A percentile compares a stretch with the other conserved stretches of the same genome.
Evolutionary conservation across 1,140 invertebrate genomes (phyloP).

Genomic region (Kradibia gibbosae): DNA sequence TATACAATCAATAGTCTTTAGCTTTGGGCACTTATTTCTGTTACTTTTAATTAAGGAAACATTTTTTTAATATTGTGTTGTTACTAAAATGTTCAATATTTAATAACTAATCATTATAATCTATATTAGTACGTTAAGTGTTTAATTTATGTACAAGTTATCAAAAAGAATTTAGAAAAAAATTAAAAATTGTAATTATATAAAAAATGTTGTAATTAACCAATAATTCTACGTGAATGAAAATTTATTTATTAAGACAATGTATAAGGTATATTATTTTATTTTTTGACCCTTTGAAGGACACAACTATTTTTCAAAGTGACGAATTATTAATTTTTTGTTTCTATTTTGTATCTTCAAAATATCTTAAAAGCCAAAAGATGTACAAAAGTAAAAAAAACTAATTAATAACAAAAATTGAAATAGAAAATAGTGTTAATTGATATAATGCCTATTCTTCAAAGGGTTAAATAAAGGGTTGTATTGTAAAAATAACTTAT

Average conservation of each 20-base stretch:
- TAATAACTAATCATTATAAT: background rate
- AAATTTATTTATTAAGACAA: background rate
- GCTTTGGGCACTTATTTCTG: conserved; percentile 25
- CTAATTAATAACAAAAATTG: background rate
- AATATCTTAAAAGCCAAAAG: background rate
- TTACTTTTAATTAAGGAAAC: background rate
- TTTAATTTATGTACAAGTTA: background rate
- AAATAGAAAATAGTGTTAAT: background rate
- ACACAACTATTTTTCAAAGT: background rate
- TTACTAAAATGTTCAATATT: background rate
- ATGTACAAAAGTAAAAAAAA: background rate
- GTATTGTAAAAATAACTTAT: conserved; percentile 42
- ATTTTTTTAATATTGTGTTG: conserved; percentile 4
- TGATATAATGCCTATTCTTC: background rate
- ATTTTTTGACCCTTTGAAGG: conserved; percentile 1
- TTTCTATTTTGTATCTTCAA: background rate
- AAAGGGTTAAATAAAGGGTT: conserved; percentile 24
- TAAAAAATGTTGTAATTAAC: background rate
- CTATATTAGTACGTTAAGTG: background rate
- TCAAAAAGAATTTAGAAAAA: background rate
- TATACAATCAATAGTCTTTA: background rate
- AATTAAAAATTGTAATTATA: conserved; percentile 8
- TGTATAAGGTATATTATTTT: conserved; percentile 3
- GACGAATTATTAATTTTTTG: background rate
- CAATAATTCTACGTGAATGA: background rate